Percentiles rank a stretch among this genome's conserved stretches.
These are phyloP conservation scores for Tanypteryx hageni DNA, from an alignment of 2,888 invertebrate genomes.

Conservation along the genomic window DNA sequence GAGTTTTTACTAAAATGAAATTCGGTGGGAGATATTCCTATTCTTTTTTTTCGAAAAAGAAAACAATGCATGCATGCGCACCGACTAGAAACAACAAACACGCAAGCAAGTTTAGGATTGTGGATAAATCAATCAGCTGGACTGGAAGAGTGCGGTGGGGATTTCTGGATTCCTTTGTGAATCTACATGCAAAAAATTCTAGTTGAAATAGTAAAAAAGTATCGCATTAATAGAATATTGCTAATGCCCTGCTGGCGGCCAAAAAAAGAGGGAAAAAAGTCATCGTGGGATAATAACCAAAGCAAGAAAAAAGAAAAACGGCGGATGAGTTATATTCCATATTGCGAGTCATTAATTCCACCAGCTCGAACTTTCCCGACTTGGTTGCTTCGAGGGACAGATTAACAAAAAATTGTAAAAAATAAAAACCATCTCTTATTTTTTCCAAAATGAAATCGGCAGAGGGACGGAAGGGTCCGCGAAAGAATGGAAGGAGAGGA, in stretches of 20 bases:
- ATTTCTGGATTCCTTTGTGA: slow-evolving; percentile 11
- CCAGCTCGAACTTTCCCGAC: not conserved
- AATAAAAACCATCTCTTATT: not conserved
- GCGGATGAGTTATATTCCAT: slow-evolving; percentile 41
- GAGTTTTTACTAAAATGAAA: not conserved
- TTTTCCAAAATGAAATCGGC: not conserved
- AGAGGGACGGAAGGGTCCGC: not conserved
- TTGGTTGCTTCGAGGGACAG: not conserved
- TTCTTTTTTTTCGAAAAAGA: too few relatives aligned
- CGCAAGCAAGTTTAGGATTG: not conserved
- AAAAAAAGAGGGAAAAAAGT: not conserved
- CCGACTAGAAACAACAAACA: slow-evolving; percentile 14
- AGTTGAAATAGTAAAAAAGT: not conserved
- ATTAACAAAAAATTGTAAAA: not conserved
- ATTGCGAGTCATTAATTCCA: slow-evolving; percentile 44
- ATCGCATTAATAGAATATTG: slow-evolving; percentile 33
- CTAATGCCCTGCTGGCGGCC: not conserved
- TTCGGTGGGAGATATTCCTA: not conserved
- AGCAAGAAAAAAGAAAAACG: not conserved
- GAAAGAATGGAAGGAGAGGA: not conserved
- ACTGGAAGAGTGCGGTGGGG: not conserved
- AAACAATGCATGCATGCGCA: not conserved
- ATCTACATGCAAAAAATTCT: not conserved
- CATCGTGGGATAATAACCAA: not conserved
- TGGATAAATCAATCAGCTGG: not conserved